A percentile compares a stretch with the other conserved stretches of the same genome.
These are phyloP conservation scores for Cotesia typhae DNA, from an alignment of 1,140 invertebrate genomes.

Conservation along the genomic window DNA sequence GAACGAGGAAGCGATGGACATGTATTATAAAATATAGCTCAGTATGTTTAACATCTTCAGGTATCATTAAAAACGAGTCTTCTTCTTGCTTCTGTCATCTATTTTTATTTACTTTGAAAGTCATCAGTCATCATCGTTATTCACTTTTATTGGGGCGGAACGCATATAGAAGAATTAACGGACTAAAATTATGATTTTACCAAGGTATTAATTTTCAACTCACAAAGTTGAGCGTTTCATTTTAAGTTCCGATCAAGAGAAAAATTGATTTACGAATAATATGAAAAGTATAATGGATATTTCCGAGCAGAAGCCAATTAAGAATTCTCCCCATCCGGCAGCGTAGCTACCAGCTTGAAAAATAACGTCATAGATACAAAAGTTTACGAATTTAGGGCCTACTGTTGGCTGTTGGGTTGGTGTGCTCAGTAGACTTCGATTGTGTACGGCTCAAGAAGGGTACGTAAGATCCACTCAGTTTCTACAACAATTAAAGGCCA, in stretches of 20 bases:
- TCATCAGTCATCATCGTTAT: neutral
- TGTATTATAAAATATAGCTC: neutral
- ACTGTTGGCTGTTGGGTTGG: neutral
- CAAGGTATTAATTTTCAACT: too few relatives aligned
- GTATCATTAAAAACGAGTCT: conserved; percentile 9
- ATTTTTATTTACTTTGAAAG: neutral
- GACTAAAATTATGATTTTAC: too few relatives aligned
- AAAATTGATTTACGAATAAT: neutral
- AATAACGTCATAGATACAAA: conserved; percentile 20
- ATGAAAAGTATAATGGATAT: conserved; percentile 24
- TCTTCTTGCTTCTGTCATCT: neutral
- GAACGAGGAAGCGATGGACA: conserved; percentile 30
- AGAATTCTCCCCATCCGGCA: conserved; percentile 53
- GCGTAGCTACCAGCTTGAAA: conserved; percentile 37
- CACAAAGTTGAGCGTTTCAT: neutral
- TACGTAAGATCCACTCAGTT: neutral
- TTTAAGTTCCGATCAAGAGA: neutral
- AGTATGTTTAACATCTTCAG: neutral
- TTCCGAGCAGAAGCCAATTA: conserved; percentile 46
- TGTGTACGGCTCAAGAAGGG: neutral
- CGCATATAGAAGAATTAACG: too few relatives aligned
- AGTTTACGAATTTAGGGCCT: conserved; percentile 21
- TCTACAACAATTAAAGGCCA: too few relatives aligned
- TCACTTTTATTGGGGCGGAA: neutral
- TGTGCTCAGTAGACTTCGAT: neutral